Percentiles rank a stretch among this genome's conserved stretches.
Conservation (phyloP, 2,888 invertebrate genomes). For the Priocnemis perturbator region DNA sequence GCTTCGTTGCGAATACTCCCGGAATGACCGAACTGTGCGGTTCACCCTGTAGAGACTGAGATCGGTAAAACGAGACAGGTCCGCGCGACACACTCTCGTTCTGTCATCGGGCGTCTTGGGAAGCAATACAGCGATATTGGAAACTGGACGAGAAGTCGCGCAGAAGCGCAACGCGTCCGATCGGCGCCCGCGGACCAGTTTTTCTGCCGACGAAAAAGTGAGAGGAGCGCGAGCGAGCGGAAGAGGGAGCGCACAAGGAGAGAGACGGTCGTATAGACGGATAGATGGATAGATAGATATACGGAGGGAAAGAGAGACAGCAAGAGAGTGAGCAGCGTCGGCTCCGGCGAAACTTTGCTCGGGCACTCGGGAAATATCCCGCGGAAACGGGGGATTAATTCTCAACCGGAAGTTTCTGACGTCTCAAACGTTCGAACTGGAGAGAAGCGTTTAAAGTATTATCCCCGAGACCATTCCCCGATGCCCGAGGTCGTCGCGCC, state of each 20-base stretch:
- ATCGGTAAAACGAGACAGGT: no score
- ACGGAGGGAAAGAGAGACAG: constrained; percentile 20
- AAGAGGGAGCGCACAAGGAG: not conserved
- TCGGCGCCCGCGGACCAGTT: constrained; percentile 3
- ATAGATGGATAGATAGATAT: not conserved
- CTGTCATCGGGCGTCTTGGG: not conserved
- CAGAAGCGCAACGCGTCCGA: not conserved
- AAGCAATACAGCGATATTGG: constrained; percentile 13
- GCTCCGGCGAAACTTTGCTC: constrained; percentile 57
- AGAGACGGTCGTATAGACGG: not conserved
- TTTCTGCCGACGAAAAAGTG: not conserved
- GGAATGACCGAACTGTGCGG: no score
- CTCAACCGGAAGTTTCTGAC: constrained; percentile 61
- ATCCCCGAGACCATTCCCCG: constrained; percentile 57
- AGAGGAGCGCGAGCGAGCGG: not conserved
- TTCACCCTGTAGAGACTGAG: no score
- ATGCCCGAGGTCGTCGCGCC: constrained; percentile 40
- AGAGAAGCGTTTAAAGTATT: constrained; percentile 63
- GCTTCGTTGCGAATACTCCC: no score
- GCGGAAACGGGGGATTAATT: constrained; percentile 66
- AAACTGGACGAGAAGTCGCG: constrained; percentile 12
- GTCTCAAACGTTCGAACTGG: constrained; percentile 53
- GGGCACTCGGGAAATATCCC: constrained; percentile 62
- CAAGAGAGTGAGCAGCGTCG: constrained; percentile 39
- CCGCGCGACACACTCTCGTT: not conserved